Conservation (phyloP, 2,888 invertebrate genomes). For the Hofmannophila pseudospretella region DNA sequence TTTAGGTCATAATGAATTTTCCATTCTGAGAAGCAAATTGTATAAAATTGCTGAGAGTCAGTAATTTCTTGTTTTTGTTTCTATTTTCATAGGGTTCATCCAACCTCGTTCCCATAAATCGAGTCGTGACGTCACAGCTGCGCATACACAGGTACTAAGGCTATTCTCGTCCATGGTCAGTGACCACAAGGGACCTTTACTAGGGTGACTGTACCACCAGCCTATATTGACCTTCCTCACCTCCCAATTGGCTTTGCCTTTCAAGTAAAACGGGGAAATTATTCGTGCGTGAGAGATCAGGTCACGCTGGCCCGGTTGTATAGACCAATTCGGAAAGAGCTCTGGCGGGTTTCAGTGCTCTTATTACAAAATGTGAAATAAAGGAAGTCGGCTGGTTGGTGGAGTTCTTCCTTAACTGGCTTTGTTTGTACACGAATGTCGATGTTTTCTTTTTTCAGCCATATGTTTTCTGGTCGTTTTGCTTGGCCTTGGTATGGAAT, state of each 20-base stretch:
- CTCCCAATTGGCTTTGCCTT: conserved; percentile 18
- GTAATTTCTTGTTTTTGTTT: no score
- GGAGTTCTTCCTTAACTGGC: conserved; percentile 42
- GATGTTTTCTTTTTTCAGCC: conserved; percentile 63
- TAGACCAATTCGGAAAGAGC: conserved; percentile 41
- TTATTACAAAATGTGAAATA: conserved; percentile 43
- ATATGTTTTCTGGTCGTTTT: conserved; percentile 71
- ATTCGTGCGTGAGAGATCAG: conserved; percentile 27
- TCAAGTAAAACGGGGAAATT: conserved; percentile 20
- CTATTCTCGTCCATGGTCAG: conserved; percentile 72
- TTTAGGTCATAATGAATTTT: no score
- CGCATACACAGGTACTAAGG: conserved; percentile 56
- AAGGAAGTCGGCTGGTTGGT: conserved; percentile 42
- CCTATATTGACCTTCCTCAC: conserved; percentile 29
- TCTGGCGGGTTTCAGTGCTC: conserved; percentile 29
- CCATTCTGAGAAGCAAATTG: no score
- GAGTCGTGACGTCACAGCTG: conserved; percentile 56
- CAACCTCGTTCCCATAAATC: conserved; percentile 31
- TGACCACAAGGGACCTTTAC: conserved; percentile 71
- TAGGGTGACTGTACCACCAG: conserved; percentile 71
- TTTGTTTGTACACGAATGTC: conserved; percentile 31
- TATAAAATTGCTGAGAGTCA: no score
- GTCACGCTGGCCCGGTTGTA: conserved; percentile 29
- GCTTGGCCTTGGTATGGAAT: conserved; percentile 66
- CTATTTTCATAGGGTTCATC: no score